Evolutionary conservation across 2,113 vertebrate species (phyloP).

Genomic region (Capreolus pygargus): DNA sequence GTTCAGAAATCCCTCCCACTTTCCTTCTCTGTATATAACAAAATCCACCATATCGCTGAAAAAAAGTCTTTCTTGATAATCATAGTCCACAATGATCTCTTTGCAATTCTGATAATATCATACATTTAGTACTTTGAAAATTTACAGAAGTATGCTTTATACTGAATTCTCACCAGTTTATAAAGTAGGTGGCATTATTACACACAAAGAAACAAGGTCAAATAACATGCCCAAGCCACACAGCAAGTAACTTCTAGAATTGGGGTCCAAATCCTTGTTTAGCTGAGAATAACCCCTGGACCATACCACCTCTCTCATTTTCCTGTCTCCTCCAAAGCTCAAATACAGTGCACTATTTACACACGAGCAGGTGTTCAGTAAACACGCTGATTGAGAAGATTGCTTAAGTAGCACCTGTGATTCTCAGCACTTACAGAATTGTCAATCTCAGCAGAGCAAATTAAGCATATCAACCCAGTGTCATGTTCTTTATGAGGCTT

Average conservation of each 20-base stretch:
- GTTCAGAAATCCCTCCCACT: not conserved
- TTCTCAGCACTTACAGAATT: not conserved
- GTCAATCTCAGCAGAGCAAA: not conserved
- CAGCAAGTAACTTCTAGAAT: not conserved
- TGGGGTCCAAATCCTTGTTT: not conserved
- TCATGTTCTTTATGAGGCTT: not conserved
- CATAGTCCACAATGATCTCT: not conserved
- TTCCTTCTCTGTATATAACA: not conserved
- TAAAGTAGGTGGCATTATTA: not conserved
- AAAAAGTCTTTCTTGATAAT: constrained; percentile 22
- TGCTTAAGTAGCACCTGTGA: not conserved
- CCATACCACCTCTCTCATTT: not conserved
- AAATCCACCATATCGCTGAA: not conserved
- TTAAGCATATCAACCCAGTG: not conserved
- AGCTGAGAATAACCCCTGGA: not conserved
- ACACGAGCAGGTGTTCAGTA: constrained; percentile 33
- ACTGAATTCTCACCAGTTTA: not conserved
- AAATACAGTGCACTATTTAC: not conserved
- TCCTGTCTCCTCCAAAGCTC: not conserved
- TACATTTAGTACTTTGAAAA: not conserved
- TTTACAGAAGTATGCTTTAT: not conserved
- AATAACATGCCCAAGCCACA: not conserved
- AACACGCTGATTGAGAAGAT: not conserved
- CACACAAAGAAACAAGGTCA: constrained; percentile 4
- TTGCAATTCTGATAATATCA: not conserved